These are phyloP conservation scores for Herminia tarsipennalis DNA, from an alignment of 2,888 invertebrate species.

Conservation along the genomic window DNA sequence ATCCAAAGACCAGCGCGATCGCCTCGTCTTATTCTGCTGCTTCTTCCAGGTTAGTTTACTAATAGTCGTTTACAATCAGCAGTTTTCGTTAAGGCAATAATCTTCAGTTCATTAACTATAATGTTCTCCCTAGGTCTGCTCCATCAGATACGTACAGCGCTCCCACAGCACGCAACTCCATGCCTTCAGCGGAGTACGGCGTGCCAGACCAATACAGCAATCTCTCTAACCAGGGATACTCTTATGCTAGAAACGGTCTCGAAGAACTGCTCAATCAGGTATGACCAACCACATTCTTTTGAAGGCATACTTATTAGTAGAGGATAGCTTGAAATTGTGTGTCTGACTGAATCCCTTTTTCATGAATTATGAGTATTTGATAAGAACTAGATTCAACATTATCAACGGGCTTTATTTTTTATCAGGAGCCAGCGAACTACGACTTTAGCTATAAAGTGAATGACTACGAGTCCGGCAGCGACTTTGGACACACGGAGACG, in stretches of 20 bases:
- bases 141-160: constrained; percentile 64
- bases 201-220: constrained; percentile 80
- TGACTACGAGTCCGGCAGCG: constrained; percentile 86
- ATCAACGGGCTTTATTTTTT: constrained; percentile 6
- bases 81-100: too few species aligned
- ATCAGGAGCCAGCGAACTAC: constrained; percentile 88
- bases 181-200: constrained; percentile 75
- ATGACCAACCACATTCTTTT: too few species aligned
- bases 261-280: constrained; percentile 70
- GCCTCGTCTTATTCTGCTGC: constrained; percentile 63
- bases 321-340: too few species aligned
- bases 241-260: constrained; percentile 62
- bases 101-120: not conserved
- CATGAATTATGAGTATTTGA: too few species aligned
- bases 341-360: too few species aligned
- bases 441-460: constrained; percentile 88
- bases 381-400: too few species aligned
- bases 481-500: constrained; percentile 88
- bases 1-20: constrained; percentile 66
- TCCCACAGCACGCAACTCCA: constrained; percentile 57
- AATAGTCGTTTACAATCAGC: not conserved
- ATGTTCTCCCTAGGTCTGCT: constrained; percentile 50
- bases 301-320: too few species aligned
- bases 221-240: constrained; percentile 61
- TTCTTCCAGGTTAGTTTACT: constrained; percentile 47